Conservation (phyloP, 2,113 vertebrate species). For the Strix aluco region DNA sequence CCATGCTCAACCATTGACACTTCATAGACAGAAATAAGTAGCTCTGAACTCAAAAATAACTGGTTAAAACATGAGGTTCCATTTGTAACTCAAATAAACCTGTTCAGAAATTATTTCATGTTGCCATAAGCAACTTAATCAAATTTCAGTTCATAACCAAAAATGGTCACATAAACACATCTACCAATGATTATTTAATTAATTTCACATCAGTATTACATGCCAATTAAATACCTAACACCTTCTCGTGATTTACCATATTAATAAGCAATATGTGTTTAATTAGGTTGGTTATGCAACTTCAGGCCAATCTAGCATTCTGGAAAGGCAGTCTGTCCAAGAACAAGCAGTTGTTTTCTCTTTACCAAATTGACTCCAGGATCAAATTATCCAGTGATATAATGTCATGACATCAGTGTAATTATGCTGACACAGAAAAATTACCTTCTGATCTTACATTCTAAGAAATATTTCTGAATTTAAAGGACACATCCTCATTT, state of each 20-base stretch:
- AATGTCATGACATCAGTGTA: background rate
- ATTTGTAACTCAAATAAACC: background rate
- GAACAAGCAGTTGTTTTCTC: background rate
- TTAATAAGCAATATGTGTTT: slow-evolving; percentile 1
- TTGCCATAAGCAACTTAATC: background rate
- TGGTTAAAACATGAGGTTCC: background rate
- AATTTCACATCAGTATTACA: background rate
- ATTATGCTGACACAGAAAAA: background rate
- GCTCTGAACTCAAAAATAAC: background rate
- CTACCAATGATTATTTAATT: slow-evolving; percentile 11
- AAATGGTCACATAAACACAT: background rate
- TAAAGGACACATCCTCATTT: background rate
- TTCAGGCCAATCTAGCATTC: background rate
- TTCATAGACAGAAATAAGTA: background rate
- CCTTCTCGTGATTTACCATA: background rate
- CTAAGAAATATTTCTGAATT: background rate
- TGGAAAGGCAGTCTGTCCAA: background rate
- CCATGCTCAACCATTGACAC: background rate
- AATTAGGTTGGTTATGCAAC: slow-evolving; percentile 3
- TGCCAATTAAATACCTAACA: slow-evolving; percentile 8
- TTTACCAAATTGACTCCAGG: background rate
- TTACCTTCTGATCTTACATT: background rate
- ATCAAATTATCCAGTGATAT: background rate
- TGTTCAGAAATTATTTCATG: background rate
- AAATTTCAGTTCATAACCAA: slow-evolving; percentile 3